phyloP scores from a whole-genome alignment of 2,888 invertebrate species.

The Drosophila sordidula region DNA sequence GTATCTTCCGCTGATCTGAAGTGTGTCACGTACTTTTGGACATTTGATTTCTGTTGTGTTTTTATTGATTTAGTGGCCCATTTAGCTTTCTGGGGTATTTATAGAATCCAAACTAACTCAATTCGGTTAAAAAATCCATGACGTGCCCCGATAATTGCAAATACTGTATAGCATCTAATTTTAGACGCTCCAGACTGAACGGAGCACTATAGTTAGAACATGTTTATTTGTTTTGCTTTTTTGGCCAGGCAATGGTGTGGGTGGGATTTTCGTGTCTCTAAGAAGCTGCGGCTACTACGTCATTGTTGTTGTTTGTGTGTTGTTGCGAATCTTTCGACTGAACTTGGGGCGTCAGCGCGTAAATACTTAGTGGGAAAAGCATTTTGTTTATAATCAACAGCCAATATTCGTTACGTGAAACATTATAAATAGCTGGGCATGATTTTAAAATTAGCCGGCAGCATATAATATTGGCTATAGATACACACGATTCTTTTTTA shows the following conservation, averaged over 20 bases:
- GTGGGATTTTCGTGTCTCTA: conserved; percentile 39
- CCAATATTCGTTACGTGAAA: conserved; percentile 74
- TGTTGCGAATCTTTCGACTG: conserved; percentile 57
- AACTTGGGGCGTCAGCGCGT: conserved; percentile 72
- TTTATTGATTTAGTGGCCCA: conserved; percentile 79
- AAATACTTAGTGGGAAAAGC: conserved; percentile 55
- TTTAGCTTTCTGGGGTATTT: conserved; percentile 58
- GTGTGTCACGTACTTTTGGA: conserved; percentile 68
- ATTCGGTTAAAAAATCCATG: conserved; percentile 38
- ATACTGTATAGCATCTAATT: conserved; percentile 36
- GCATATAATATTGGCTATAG: conserved; percentile 37
- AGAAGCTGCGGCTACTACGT: conserved; percentile 35
- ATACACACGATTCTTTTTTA: conserved; percentile 31
- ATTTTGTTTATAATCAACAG: conserved; percentile 71
- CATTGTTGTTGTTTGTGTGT: conserved; percentile 41
- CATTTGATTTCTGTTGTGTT: conserved; percentile 29
- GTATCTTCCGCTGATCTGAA: conserved; percentile 34
- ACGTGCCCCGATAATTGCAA: conserved; percentile 54
- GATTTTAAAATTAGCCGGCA: conserved; percentile 61
- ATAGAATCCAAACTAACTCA: conserved; percentile 42
- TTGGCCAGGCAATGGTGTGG: conserved; percentile 38
- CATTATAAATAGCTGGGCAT: conserved; percentile 62
- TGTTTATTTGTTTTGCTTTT: conserved; percentile 48
- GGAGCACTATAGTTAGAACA: conserved; percentile 52
- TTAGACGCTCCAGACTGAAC: conserved; percentile 44